Evolutionary conservation across 2,888 invertebrate genomes (phyloP), one percentile per base, ranked within the genome.

Genomic region (Leuctra nigra): DNA sequence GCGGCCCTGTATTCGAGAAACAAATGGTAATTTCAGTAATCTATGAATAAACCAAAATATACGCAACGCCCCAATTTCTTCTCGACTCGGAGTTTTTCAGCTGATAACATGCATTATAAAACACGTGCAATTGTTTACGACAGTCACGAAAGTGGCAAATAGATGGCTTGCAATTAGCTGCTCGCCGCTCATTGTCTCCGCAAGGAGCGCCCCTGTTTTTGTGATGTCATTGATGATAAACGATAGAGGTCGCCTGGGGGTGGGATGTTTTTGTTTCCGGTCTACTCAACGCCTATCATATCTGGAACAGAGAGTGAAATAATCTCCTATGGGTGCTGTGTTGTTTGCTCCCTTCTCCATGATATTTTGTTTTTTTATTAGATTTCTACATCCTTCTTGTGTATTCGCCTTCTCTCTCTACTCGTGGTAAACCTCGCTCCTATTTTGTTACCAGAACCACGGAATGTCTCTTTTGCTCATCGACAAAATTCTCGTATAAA

Each of bases 391-490:
- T 50, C 16, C 33, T 50, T 50, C 33, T 50, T 50, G 13, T 50
- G 35, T 33, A 16, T 18, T 35, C 33, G 33, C 50, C 23, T 50
- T 50, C 18, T 29, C 4, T 41, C 11, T 50, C 16, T 33, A 29
- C 50, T 33, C 16, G 14, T 48, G 50, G 50, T 33, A 33, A 33
- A 50, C 33, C 33, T 7, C 50, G 16, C 35, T 35, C 36, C 11
- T 33, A 50, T 50, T 29, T 35, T 16, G 4, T 23, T 23, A 23
- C 29, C 20, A 33, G 33, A 33, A 20, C 50, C 20, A 29, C 33
- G 50, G 50, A 35, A 50, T 50, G 33, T 50, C 50, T 35, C 50
- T 50, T 50, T 2, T 20, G 50, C 50, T 50, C 35, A 9, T 11
- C 36, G 23, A 6, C 11, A 23, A 14, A 50, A 50, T 50, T 50